A percentile compares a stretch with the other conserved stretches of the same genome.
These are phyloP conservation scores for Mionectes olivaceus DNA, from an alignment of 2,797 vertebrate genomes.

Conservation along the genomic window DNA sequence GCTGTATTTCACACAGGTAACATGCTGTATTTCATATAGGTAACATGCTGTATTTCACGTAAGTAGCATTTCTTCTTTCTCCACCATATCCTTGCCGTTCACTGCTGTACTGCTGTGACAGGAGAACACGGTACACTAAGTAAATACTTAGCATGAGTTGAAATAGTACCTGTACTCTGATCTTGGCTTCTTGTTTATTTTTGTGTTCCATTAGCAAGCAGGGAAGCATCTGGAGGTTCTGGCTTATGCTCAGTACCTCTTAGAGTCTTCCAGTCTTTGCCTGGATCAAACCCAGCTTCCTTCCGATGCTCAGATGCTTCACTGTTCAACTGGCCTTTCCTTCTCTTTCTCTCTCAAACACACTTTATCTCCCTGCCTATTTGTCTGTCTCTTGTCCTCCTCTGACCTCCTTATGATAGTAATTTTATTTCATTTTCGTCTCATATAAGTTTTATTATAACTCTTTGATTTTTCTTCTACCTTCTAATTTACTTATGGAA, in stretches of 20 bases:
- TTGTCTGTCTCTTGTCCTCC: constrained; percentile 2
- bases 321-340: background rate
- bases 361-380: background rate
- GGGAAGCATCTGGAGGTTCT: background rate
- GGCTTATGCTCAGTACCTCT: background rate
- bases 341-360: background rate
- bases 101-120: background rate
- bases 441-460: background rate
- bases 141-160: background rate
- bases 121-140: background rate
- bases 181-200: background rate
- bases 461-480: background rate
- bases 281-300: constrained; percentile 19
- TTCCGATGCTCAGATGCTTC: background rate
- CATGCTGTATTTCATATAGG: background rate
- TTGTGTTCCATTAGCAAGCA: background rate
- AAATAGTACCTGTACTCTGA: background rate
- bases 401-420: background rate
- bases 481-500: background rate
- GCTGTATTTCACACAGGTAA: background rate
- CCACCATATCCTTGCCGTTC: background rate
- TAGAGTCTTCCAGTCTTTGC: background rate
- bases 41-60: background rate
- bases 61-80: background rate
- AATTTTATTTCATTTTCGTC: constrained; percentile 18